Evolutionary conservation across 2,888 invertebrate species (phyloP).

Genomic region (Tinea pellionella): DNA sequence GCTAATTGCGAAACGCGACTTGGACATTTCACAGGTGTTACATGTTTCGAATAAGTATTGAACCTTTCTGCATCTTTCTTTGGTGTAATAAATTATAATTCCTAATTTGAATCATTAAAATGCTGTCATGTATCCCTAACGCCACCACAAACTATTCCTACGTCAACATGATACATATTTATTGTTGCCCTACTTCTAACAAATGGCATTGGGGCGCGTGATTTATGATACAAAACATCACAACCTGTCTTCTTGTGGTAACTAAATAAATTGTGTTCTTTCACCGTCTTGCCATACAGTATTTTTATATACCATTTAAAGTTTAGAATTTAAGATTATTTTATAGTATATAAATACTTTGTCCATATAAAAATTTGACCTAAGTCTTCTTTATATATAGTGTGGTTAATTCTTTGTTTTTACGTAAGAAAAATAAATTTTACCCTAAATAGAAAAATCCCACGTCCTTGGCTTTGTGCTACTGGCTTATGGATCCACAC

Average conservation of each 20-base stretch:
- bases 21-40: too few species aligned
- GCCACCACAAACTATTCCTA: not conserved
- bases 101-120: too few species aligned
- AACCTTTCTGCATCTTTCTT: not conserved
- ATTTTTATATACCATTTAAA: not conserved
- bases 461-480: conserved; percentile 85
- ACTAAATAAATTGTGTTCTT: not conserved
- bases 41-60: too few species aligned
- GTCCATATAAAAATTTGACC: too few species aligned
- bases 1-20: too few species aligned
- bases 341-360: not conserved
- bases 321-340: not conserved
- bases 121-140: too few species aligned
- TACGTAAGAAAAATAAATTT: too few species aligned
- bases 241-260: not conserved
- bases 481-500: conserved; percentile 94
- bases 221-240: not conserved
- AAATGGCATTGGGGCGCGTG: not conserved
- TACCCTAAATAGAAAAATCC: conserved; percentile 85
- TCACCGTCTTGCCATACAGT: not conserved
- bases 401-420: too few species aligned
- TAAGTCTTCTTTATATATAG: too few species aligned
- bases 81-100: too few species aligned
- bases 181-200: not conserved
- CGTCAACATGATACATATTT: not conserved